A percentile compares a stretch with the other conserved stretches of the same genome.
These are phyloP conservation scores for Lydus trimaculatus DNA, from an alignment of 2,888 invertebrate species.

Conservation along the genomic window DNA sequence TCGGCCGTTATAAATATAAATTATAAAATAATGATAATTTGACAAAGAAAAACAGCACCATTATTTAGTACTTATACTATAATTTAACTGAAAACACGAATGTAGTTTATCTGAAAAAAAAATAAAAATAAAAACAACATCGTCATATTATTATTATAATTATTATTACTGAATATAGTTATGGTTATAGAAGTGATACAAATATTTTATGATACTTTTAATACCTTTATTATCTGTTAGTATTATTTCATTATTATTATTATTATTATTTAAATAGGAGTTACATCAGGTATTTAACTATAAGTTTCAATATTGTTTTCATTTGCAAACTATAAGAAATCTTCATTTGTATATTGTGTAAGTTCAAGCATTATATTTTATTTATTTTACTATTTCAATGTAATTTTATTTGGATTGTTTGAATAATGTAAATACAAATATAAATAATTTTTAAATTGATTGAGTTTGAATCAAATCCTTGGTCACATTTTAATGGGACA, in stretches of 20 bases:
- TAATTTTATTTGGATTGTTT: conserved; percentile 47
- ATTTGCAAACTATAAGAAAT: background rate
- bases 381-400: conserved; percentile 37
- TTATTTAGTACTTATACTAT: conserved; percentile 22
- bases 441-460: conserved; percentile 37
- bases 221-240: conserved; percentile 33
- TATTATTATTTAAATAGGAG: conserved; percentile 36
- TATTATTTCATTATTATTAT: conserved; percentile 29
- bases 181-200: conserved; percentile 19
- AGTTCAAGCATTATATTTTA: conserved; percentile 42
- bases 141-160: conserved; percentile 12
- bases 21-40: background rate
- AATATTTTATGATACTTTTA: conserved; percentile 17
- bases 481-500: background rate
- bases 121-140: conserved; percentile 6
- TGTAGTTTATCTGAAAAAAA: conserved; percentile 14
- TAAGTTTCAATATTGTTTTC: conserved; percentile 4
- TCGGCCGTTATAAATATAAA: background rate
- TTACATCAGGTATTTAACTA: conserved; percentile 31
- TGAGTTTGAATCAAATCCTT: background rate
- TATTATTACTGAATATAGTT: conserved; percentile 16
- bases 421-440: conserved; percentile 47
- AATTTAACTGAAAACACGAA: conserved; percentile 26
- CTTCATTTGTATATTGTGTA: conserved; percentile 34
- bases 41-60: conserved; percentile 23